Conservation (phyloP, 2,888 invertebrate species). For the Mythimna lalbum region DNA sequence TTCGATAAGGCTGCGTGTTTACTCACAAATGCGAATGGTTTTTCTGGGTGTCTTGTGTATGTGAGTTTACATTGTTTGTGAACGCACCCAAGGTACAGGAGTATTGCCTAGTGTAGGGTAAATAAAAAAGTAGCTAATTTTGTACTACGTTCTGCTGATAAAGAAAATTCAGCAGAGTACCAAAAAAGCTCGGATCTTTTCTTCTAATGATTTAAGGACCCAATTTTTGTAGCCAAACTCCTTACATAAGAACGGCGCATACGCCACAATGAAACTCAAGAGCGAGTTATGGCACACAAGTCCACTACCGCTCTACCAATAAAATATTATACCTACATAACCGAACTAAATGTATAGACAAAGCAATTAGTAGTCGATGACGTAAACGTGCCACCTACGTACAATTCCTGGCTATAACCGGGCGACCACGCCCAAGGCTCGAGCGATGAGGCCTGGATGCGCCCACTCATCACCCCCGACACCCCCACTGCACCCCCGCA, state of each 20-base stretch:
- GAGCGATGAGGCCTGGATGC: constrained; percentile 47
- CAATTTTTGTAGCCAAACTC: not conserved
- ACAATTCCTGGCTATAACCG: constrained; percentile 4
- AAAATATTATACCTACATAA: not conserved
- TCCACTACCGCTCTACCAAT: not conserved
- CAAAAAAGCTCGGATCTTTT: too few relatives aligned
- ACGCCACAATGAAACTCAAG: not conserved
- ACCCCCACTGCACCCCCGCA: constrained; percentile 35
- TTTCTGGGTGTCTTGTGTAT: too few relatives aligned
- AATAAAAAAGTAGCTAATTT: too few relatives aligned
- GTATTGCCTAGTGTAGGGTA: too few relatives aligned
- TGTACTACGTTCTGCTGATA: too few relatives aligned
- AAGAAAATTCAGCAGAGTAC: too few relatives aligned
- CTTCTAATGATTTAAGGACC: not conserved
- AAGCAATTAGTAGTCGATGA: not conserved
- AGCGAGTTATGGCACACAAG: not conserved
- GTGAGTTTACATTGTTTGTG: too few relatives aligned
- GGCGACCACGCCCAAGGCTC: constrained; percentile 24
- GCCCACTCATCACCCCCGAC: constrained; percentile 35
- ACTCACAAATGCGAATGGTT: too few relatives aligned
- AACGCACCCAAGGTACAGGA: too few relatives aligned
- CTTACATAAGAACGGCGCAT: not conserved
- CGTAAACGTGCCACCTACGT: constrained; percentile 1
- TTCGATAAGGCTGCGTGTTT: too few relatives aligned
- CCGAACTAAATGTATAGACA: not conserved